Base-by-base conservation (phyloP, 2,113 vertebrate genomes). In the Pterocles gutturalis region DNA sequence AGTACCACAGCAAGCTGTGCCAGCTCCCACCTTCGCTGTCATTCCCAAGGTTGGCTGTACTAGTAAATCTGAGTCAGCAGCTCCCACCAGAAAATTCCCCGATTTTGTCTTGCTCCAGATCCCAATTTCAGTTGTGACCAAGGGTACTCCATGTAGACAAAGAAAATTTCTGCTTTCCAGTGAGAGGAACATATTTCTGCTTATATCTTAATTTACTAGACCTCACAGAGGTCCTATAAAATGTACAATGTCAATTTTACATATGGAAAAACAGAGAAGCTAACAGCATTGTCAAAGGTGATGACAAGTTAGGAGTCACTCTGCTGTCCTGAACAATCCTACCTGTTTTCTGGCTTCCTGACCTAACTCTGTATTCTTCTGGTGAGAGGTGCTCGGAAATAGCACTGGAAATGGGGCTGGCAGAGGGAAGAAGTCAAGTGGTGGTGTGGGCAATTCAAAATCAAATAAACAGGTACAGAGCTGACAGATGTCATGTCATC, bases 91-190 rank as follows among this genome's bases (percentile, higher is more conserved):
- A 57, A 85, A 66, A 69, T 10, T 22, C 5, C 66, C 70, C 92
- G 45, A 18, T 54, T 54, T 72, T 33, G 24, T 65, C 51, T 53
- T 46, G 18, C 19, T 65, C 55, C 8, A 3, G 20, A 53, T 84
- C 45, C 45, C 49, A 38, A 1, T 33, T 7, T 69, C 61, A 83
- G 0, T 33, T 0, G 0, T 61, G 41, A 87, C 36, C 16, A 38
- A 53, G 45, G 10, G 9, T 25, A 49, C 20, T 33, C 60, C 34
- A 31, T 6, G 10, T 22, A 72, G 43, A 10, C 51, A 87, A 5
- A 19, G 43, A 33, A 83, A 77, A 29, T 14, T 45, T 73, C 46
- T 69, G 28, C 45, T n/a, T 92, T 86, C 53, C 31, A 72, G 43
- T 2, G 0, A 67, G 6, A 53, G 21, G 26, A 80, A 67, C 3